Evolutionary conservation across 2,888 invertebrate species (phyloP).

Genomic region (Phorcus lineatus): DNA sequence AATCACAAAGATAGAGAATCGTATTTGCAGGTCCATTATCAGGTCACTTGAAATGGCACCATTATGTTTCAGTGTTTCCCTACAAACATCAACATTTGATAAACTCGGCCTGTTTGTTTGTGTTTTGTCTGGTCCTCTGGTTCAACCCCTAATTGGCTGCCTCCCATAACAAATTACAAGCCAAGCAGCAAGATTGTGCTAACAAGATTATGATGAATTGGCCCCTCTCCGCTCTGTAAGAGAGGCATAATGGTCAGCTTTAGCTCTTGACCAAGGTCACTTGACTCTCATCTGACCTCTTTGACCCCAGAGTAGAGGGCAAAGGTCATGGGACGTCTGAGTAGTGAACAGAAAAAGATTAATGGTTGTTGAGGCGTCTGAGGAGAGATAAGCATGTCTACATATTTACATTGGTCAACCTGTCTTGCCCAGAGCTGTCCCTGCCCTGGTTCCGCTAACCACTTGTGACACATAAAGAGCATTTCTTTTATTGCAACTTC

Average conservation of each 20-base stretch:
- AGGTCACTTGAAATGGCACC: too few relatives aligned
- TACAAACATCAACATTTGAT: background rate
- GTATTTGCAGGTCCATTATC: too few relatives aligned
- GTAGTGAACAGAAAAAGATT: background rate
- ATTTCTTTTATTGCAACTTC: background rate
- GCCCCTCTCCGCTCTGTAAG: background rate
- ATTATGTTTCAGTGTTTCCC: too few relatives aligned
- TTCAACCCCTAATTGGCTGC: background rate
- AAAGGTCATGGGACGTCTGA: slow-evolving; percentile 9
- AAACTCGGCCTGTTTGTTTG: background rate
- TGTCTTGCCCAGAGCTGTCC: background rate
- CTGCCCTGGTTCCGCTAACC: too few relatives aligned
- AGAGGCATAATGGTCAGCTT: background rate
- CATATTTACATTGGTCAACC: background rate
- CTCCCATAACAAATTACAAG: background rate
- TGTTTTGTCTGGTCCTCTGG: background rate
- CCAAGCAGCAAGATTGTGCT: background rate
- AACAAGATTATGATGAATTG: background rate
- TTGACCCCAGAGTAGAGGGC: background rate
- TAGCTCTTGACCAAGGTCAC: slow-evolving; percentile 3
- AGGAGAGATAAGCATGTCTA: background rate
- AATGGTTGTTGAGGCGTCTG: background rate
- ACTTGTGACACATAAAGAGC: background rate
- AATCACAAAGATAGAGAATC: too few relatives aligned
- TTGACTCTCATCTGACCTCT: slow-evolving; percentile 3